phyloP scores from a whole-genome alignment of 2,113 vertebrate genomes.

The Gallinago media region DNA sequence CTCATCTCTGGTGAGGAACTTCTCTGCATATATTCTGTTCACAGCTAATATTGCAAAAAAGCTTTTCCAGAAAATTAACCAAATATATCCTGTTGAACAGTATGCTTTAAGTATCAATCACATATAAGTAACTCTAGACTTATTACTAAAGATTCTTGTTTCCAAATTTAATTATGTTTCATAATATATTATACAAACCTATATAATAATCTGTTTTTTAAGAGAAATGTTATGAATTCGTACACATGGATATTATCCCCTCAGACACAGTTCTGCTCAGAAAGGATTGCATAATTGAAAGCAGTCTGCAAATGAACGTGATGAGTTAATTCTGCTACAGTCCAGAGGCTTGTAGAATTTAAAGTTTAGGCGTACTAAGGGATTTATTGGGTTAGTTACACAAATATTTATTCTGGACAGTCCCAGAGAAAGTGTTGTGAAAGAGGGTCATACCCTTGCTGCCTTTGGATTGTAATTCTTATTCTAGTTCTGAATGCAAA shows the following conservation, averaged over 20 bases:
- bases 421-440: neutral
- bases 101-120: neutral
- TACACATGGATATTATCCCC: neutral
- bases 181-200: neutral
- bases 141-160: neutral
- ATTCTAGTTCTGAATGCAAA: neutral
- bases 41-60: neutral
- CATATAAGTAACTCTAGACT: neutral
- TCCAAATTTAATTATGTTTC: neutral
- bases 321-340: neutral
- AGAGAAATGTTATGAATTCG: neutral
- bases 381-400: neutral
- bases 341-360: neutral
- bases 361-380: neutral
- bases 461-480: neutral
- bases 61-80: neutral
- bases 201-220: neutral
- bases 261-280: neutral
- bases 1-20: neutral
- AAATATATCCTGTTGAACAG: neutral
- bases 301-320: neutral
- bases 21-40: neutral
- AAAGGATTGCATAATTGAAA: neutral
- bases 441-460: neutral
- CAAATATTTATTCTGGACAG: neutral